These are phyloP conservation scores for Microctenopoma steveboyesi DNA, from an alignment of 2,797 vertebrate species.

Conservation along the genomic window DNA sequence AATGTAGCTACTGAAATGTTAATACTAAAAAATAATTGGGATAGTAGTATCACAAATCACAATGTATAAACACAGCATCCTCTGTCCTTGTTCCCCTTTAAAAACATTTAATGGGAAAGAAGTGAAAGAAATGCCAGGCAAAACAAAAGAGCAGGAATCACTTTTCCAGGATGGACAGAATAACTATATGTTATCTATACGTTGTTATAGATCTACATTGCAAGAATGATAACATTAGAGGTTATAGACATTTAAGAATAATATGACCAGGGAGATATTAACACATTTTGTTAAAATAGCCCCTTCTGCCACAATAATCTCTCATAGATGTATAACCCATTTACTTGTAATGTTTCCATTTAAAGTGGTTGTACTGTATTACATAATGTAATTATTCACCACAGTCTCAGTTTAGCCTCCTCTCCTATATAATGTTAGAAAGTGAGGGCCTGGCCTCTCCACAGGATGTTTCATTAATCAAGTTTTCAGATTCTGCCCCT, in stretches of 20 bases:
- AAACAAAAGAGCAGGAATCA: too few species aligned
- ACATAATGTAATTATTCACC: slow-evolving; percentile 15
- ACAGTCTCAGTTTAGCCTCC: not conserved
- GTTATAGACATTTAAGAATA: not conserved
- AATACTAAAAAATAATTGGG: too few species aligned
- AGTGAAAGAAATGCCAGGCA: too few species aligned
- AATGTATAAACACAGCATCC: too few species aligned
- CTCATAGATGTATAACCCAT: not conserved
- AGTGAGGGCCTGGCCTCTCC: slow-evolving; percentile 47
- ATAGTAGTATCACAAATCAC: too few species aligned
- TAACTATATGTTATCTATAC: too few species aligned
- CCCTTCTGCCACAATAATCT: not conserved
- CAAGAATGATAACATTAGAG: too few species aligned
- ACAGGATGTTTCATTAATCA: slow-evolving; percentile 65
- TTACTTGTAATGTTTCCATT: slow-evolving; percentile 3
- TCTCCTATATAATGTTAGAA: slow-evolving; percentile 71
- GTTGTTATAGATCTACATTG: too few species aligned
- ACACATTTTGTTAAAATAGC: not conserved
- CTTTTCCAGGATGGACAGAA: too few species aligned
- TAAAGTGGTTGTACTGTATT: slow-evolving; percentile 11
- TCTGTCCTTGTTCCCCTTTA: too few species aligned
- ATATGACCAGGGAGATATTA: not conserved
- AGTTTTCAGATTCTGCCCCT: slow-evolving; percentile 64
- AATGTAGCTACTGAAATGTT: too few species aligned
- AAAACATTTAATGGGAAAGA: too few species aligned